Base-by-base conservation (phyloP, 2,888 invertebrate species). In the Troides aeacus region DNA sequence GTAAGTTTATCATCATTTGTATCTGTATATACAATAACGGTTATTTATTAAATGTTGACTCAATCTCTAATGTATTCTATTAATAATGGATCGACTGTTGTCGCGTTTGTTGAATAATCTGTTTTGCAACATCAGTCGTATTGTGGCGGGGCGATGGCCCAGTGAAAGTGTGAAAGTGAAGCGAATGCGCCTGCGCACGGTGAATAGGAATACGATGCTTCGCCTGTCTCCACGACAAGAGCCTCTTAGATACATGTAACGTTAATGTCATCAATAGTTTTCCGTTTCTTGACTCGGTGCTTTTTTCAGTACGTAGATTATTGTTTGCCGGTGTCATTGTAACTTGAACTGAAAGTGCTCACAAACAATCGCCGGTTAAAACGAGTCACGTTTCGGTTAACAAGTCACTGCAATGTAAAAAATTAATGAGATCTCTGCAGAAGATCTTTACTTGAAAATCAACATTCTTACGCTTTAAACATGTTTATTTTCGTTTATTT, bases 151-250 rank as follows among this genome's bases (percentile, higher is more conserved):
- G 84, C 91, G 92, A 86, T 89, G 90, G 82, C 89, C 89, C 81
- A 92, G 92, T 90, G 92, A 92, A 92, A 92, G 92, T 92, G 92
- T 89, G 92, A 92, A 92, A 92, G 92, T 92, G 92, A 92, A 84
- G 85, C 89, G 87, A 90, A 89, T 87, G 89, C 85, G 84, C 88
- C 79, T 74, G 79, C 78, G 77, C 78, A 77, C 78, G 75, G 74
- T 74, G 64, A 68, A 74, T 75, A 76, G 74, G 71, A 73, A 70
- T 66, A 73, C 68, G 72, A 74, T 74, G 60, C 46, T 46, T 12
- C 68, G 68, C 62, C 56, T 62, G 68, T 80, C 77, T 74, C 23
- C 58, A 66, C 66, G 66, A 57, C 58, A 69, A 66, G 58, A 57
- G 64, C 68, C 65, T 62, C 60, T 21, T 21, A 57, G 36, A 58